These are phyloP conservation scores for Datnioides undecimradiatus DNA, from an alignment of 2,113 vertebrate genomes.

Conservation along the genomic window DNA sequence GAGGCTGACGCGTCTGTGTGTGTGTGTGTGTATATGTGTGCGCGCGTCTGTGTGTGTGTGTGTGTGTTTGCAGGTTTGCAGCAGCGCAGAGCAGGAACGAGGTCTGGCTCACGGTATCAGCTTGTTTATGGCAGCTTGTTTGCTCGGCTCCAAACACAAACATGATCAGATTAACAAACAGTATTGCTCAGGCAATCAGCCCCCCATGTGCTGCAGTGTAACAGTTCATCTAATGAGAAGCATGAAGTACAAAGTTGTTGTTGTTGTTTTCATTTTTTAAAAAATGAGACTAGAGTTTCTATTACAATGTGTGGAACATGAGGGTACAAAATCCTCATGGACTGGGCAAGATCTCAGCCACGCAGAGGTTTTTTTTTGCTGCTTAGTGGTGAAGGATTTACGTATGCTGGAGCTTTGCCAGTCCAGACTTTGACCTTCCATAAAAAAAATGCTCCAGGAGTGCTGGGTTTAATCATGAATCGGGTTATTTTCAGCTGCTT, in stretches of 20 bases:
- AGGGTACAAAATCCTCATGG: not conserved
- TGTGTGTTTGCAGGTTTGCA: slow-evolving; percentile 22
- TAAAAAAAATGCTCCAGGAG: slow-evolving; percentile 34
- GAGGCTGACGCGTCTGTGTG: slow-evolving; percentile 30
- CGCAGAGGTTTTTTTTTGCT: slow-evolving; percentile 35
- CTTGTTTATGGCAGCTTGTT: slow-evolving; percentile 72
- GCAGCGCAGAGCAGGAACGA: slow-evolving; percentile 10
- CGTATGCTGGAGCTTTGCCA: slow-evolving; percentile 47
- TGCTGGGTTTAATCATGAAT: slow-evolving; percentile 36
- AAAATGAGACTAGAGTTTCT: no score
- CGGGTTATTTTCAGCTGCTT: slow-evolving; percentile 19
- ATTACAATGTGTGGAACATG: not conserved
- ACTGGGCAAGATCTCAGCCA: slow-evolving; percentile 35
- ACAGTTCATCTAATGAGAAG: slow-evolving; percentile 53
- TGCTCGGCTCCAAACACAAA: slow-evolving; percentile 69
- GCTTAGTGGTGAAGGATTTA: slow-evolving; percentile 49
- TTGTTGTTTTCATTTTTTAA: slow-evolving; percentile 22
- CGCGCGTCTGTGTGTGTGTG: slow-evolving; percentile 37
- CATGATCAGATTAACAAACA: slow-evolving; percentile 78
- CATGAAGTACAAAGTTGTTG: slow-evolving; percentile 15
- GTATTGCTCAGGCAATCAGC: slow-evolving; percentile 58
- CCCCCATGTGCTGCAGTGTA: slow-evolving; percentile 31
- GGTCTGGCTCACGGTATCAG: slow-evolving; percentile 62
- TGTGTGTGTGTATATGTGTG: slow-evolving; percentile 27
- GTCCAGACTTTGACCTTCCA: slow-evolving; percentile 24